Conservation (phyloP, 2,113 vertebrate genomes). For the Mastomys natalensis region DNA sequence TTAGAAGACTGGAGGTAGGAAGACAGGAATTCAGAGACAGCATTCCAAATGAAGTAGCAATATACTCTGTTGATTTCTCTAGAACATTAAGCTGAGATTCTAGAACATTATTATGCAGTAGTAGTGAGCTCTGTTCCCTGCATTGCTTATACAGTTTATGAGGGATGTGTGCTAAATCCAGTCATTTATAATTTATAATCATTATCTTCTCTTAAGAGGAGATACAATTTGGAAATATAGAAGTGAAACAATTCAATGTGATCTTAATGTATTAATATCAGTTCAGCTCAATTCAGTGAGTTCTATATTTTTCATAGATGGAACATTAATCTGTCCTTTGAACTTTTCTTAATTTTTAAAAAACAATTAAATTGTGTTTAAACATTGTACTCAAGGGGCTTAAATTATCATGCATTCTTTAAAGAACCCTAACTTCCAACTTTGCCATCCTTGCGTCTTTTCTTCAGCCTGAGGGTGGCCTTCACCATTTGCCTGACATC, state of each 20-base stretch:
- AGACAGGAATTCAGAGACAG: background rate
- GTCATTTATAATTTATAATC: background rate
- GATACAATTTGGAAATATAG: background rate
- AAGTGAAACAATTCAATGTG: background rate
- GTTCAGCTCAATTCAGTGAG: background rate
- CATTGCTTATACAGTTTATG: background rate
- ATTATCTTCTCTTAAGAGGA: background rate
- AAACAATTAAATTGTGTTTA: conserved; percentile 20
- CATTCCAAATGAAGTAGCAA: background rate
- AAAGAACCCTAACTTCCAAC: background rate
- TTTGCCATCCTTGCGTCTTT: background rate
- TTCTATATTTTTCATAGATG: background rate
- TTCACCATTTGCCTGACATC: background rate
- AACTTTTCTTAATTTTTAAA: background rate
- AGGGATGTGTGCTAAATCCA: background rate
- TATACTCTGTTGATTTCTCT: background rate
- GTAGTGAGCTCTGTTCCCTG: too few relatives aligned
- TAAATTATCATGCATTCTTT: background rate
- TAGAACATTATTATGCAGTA: background rate
- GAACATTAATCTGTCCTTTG: background rate
- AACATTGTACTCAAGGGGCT: background rate
- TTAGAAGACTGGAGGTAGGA: background rate
- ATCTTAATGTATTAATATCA: background rate
- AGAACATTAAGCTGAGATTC: background rate
- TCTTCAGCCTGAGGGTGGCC: background rate